Percentiles rank a stretch among this genome's conserved stretches.
Evolutionary conservation across 2,888 invertebrate genomes (phyloP).

Genomic region (Platycnemis pennipes): DNA sequence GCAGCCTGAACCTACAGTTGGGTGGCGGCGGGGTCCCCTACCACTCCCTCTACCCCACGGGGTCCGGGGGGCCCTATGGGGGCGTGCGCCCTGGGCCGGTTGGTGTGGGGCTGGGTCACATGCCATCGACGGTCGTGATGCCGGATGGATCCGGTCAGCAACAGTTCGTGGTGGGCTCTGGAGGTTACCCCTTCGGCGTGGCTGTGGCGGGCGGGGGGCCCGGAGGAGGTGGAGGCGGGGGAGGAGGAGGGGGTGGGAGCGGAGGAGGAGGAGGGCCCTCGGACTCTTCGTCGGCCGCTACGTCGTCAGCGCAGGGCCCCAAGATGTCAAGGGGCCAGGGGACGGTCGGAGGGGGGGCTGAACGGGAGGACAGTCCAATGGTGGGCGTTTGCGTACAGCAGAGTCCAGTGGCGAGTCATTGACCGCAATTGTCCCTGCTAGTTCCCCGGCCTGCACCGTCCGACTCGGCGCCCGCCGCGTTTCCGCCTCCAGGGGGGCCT

Average conservation of each 20-base stretch:
- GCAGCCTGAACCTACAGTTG: slow-evolving; percentile 78
- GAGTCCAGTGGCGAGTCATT: slow-evolving; percentile 96
- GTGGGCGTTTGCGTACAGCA: slow-evolving; percentile 94
- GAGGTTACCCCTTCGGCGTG: slow-evolving; percentile 62
- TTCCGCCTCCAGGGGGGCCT: background rate
- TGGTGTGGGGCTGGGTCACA: slow-evolving; percentile 41
- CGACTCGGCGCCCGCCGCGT: slow-evolving; percentile 8
- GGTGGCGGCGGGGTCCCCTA: slow-evolving; percentile 62
- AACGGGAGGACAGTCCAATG: slow-evolving; percentile 89
- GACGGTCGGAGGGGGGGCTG: slow-evolving; percentile 78
- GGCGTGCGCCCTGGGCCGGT: slow-evolving; percentile 55
- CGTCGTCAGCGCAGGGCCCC: slow-evolving; percentile 34
- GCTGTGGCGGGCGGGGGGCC: slow-evolving; percentile 68
- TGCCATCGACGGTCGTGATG: slow-evolving; percentile 60
- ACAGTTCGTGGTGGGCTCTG: slow-evolving; percentile 67
- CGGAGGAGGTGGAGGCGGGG: slow-evolving; percentile 59
- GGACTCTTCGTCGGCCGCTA: slow-evolving; percentile 49
- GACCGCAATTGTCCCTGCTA: slow-evolving; percentile 75
- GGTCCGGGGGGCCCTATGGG: slow-evolving; percentile 34
- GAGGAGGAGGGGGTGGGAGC: slow-evolving; percentile 58
- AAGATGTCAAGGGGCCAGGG: slow-evolving; percentile 68
- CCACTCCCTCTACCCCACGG: slow-evolving; percentile 55
- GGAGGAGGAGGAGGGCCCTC: slow-evolving; percentile 53
- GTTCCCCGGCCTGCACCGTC: slow-evolving; percentile 61
- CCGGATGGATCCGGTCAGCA: slow-evolving; percentile 39